A percentile compares a stretch with the other conserved stretches of the same genome.
These are phyloP conservation scores for Caracal caracal DNA, from an alignment of 2,113 vertebrate genomes.

Conservation along the genomic window DNA sequence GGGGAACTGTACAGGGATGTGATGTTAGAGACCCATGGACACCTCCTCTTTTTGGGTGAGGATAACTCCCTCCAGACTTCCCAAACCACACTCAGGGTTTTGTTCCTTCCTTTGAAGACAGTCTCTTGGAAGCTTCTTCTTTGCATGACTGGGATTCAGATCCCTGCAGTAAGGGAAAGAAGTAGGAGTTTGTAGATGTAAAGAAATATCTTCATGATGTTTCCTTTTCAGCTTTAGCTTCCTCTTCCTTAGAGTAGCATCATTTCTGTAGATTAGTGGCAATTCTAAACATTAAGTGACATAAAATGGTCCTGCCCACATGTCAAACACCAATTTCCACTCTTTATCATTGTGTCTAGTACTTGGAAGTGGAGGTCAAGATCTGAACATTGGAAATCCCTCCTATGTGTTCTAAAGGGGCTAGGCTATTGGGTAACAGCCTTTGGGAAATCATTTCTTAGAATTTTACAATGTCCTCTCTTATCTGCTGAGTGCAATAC, in stretches of 20 bases:
- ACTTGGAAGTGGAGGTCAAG: neutral
- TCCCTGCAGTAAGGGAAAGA: neutral
- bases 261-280: neutral
- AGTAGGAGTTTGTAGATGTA: neutral
- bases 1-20: neutral
- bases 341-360: neutral
- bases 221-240: neutral
- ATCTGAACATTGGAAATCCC: neutral
- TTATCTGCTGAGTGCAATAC: neutral
- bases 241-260: neutral
- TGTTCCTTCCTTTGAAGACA: neutral
- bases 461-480: neutral
- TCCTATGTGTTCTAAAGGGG: neutral
- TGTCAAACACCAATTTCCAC: neutral
- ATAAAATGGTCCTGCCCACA: neutral
- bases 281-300: neutral
- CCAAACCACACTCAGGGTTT: neutral
- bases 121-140: neutral
- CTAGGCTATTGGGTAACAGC: neutral
- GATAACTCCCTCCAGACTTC: neutral
- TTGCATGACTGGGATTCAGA: neutral
- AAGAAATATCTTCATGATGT: neutral
- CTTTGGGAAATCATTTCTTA: neutral
- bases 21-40: neutral
- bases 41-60: neutral